Evolutionary conservation across 2,113 vertebrate genomes (phyloP), one percentile per base, ranked within the genome.

Genomic region (Erythrolamprus reginae): DNA sequence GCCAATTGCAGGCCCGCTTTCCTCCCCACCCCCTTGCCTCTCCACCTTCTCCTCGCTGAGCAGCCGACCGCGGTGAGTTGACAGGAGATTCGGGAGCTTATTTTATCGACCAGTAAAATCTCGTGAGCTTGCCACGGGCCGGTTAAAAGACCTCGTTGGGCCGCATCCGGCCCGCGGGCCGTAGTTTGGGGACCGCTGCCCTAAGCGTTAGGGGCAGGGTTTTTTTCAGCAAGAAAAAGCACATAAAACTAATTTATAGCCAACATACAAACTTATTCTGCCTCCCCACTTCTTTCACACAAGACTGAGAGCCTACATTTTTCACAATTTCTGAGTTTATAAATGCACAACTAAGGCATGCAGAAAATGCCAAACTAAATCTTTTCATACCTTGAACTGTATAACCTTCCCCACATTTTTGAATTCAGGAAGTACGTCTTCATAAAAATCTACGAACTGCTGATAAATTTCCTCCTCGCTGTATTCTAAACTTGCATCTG

Each of bases 401-500:
- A 99, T 93, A 93, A 99, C 98, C 90, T 97, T 99, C 65, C 99
- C 99, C 21, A 98, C 96, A 0, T 96, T 98, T 95, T 95, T 98
- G 93, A 99, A 98, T 95, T 99, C 99, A 0, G 98, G 99, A 47
- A 99, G 97, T 50, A 98, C 99, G 0, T 99, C 99, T 2, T 98
- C 97, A 2, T 99, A 99, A 95, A 99, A 99, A 23, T 99, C 99
- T 13, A 98, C 94, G 94, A 99, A 99, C 94, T 98, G 98, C 93
- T 99, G 99, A 70, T 98, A 98, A 55, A 98, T 97, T 48, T 99
- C 99, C 89, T 99, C 99, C 0, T 99, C 99, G 0, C 98, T 99
- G 95, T 99, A 98, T 92, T 99, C 99, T 8, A 99, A 96, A 91
- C 97, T 98, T 0, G 99, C 98, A 0, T 99, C 99, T 0, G 98